These are phyloP conservation scores for Clarias macrocephalus DNA, from an alignment of 2,113 vertebrate species.

Conservation along the genomic window DNA sequence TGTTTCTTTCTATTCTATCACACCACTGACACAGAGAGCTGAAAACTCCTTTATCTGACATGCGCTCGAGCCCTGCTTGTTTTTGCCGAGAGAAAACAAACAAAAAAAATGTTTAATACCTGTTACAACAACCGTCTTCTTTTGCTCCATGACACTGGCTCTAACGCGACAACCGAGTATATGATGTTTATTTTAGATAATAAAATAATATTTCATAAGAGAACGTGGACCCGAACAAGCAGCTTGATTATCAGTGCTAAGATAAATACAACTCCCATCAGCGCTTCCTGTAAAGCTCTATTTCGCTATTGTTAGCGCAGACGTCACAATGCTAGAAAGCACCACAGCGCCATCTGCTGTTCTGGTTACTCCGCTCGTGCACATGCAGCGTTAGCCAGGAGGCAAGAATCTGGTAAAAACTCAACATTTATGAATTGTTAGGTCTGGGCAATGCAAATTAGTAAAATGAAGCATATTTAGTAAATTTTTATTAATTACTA, in stretches of 20 bases:
- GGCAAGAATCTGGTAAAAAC: not conserved
- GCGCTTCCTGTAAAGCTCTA: slow-evolving; percentile 26
- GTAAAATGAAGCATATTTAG: no score
- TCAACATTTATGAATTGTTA: no score
- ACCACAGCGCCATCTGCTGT: slow-evolving; percentile 33
- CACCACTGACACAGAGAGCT: not conserved
- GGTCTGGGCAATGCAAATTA: no score
- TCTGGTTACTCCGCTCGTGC: not conserved
- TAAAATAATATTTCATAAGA: not conserved
- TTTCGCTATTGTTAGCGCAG: not conserved
- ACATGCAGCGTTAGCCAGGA: not conserved
- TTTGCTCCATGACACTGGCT: slow-evolving; percentile 61
- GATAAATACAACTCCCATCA: slow-evolving; percentile 42
- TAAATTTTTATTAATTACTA: not conserved
- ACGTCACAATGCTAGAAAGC: not conserved
- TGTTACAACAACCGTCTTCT: slow-evolving; percentile 72
- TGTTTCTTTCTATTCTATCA: not conserved
- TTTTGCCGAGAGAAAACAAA: not conserved
- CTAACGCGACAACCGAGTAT: not conserved
- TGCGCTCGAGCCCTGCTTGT: slow-evolving; percentile 13
- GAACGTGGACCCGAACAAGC: not conserved
- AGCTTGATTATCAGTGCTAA: not conserved
- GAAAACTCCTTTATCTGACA: not conserved
- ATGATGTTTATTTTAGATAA: not conserved
- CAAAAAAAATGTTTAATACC: slow-evolving; percentile 47